phyloP scores from a whole-genome alignment of 2,888 invertebrate genomes.

The Euproctis similis region DNA sequence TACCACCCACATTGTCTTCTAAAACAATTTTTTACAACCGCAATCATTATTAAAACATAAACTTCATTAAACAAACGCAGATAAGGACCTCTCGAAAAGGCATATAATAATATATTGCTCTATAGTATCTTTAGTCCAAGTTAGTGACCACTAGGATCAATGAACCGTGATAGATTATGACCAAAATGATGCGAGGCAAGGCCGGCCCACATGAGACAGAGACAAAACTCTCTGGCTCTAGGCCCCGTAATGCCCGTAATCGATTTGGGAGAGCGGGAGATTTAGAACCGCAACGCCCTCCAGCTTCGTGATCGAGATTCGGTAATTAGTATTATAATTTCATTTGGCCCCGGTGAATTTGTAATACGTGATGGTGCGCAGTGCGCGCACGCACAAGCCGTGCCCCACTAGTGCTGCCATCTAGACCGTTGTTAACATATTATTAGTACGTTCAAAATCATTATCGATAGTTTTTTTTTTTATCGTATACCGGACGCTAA shows the following conservation, averaged over 20 bases:
- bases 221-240: constrained; percentile 58
- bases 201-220: constrained; percentile 64
- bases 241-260: constrained; percentile 63
- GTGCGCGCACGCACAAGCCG: constrained; percentile 32
- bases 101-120: constrained; percentile 7
- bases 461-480: constrained; percentile 23
- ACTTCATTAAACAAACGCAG: constrained; percentile 29
- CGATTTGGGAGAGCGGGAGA: constrained; percentile 64
- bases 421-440: too few species aligned
- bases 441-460: constrained; percentile 27
- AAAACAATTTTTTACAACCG: constrained; percentile 27
- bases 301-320: constrained; percentile 57
- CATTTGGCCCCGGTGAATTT: constrained; percentile 52
- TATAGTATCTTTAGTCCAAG: constrained; percentile 20
- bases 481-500: constrained; percentile 25
- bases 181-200: constrained; percentile 60
- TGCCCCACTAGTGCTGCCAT: constrained; percentile 3
- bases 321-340: constrained; percentile 71
- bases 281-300: constrained; percentile 59
- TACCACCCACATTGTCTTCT: constrained; percentile 16
- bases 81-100: constrained; percentile 20
- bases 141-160: constrained; percentile 50
- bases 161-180: constrained; percentile 61
- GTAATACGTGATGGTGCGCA: constrained; percentile 43
- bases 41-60: constrained; percentile 25